Percentiles rank a stretch among this genome's conserved stretches.
phyloP scores from a whole-genome alignment of 2,888 invertebrate species.

The Xylota sylvarum region DNA sequence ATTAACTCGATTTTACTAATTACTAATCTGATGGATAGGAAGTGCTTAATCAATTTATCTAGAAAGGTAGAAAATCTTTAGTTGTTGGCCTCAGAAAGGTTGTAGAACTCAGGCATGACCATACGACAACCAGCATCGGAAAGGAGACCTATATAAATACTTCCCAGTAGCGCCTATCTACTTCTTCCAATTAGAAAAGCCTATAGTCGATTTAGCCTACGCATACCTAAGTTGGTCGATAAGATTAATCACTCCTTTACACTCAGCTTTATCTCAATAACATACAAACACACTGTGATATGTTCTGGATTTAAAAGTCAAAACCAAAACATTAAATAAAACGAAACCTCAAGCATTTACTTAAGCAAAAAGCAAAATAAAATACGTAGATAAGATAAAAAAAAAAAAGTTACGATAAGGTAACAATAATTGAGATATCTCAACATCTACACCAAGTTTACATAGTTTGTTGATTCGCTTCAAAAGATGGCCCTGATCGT shows the following conservation, averaged over 20 bases:
- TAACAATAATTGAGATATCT: conserved; percentile 4
- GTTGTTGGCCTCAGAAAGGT: too few relatives aligned
- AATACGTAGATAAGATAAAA: conserved; percentile 1
- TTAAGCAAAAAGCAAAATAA: background rate
- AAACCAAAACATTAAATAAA: conserved; percentile 5
- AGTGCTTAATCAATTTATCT: too few relatives aligned
- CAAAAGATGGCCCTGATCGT: conserved; percentile 2
- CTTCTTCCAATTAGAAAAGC: too few relatives aligned
- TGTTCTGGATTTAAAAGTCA: background rate
- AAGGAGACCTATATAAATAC: too few relatives aligned
- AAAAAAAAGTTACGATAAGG: background rate
- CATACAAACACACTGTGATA: background rate
- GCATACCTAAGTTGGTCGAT: background rate
- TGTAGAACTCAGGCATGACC: too few relatives aligned
- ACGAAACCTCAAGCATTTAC: background rate
- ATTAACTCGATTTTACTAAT: too few relatives aligned
- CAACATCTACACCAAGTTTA: background rate
- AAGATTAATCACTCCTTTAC: background rate
- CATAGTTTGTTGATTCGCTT: background rate
- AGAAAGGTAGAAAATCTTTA: too few relatives aligned
- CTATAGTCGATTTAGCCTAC: too few relatives aligned
- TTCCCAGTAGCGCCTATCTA: too few relatives aligned
- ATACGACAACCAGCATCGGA: too few relatives aligned
- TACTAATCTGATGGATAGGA: too few relatives aligned
- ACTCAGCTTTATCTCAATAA: conserved; percentile 7